Conservation (phyloP, 1,140 invertebrate genomes). For the Parasteatoda tepidariorum region DNA sequence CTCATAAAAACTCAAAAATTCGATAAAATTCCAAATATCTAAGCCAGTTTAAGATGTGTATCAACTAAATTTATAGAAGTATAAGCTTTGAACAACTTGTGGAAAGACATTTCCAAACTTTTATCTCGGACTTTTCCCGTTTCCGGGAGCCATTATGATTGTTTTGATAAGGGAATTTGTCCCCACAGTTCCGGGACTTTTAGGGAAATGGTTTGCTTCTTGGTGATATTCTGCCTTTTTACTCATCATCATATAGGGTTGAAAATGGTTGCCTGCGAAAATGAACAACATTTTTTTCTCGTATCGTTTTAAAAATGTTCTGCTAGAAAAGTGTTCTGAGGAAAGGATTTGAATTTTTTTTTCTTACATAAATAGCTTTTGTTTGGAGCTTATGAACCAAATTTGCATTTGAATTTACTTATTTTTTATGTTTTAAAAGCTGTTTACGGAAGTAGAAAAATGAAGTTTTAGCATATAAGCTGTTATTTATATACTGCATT, state of each 20-base stretch:
- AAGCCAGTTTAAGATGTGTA: slow-evolving; percentile 28
- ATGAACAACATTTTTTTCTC: background rate
- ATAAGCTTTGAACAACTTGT: slow-evolving; percentile 17
- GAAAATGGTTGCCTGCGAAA: background rate
- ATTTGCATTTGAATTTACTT: too few relatives aligned
- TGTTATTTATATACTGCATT: too few relatives aligned
- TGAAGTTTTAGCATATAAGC: too few relatives aligned
- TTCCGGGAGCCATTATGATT: slow-evolving; percentile 13
- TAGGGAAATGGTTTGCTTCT: background rate
- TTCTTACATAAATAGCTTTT: too few relatives aligned
- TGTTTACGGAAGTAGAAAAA: too few relatives aligned
- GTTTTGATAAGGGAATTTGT: slow-evolving; percentile 33
- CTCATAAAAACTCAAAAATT: slow-evolving; percentile 28
- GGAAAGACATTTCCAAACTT: slow-evolving; percentile 21
- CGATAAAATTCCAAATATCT: slow-evolving; percentile 5
- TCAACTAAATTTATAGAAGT: slow-evolving; percentile 23
- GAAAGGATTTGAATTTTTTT: too few relatives aligned
- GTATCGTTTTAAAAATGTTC: background rate
- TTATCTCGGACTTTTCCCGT: slow-evolving; percentile 26
- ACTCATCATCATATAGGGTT: background rate
- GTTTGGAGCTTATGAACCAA: too few relatives aligned
- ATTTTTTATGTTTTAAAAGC: too few relatives aligned
- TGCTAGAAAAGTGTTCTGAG: too few relatives aligned
- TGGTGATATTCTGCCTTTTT: background rate
- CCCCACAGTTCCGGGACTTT: slow-evolving; percentile 8